phyloP scores from a whole-genome alignment of 2,797 vertebrate genomes.

The Crenichthys baileyi region DNA sequence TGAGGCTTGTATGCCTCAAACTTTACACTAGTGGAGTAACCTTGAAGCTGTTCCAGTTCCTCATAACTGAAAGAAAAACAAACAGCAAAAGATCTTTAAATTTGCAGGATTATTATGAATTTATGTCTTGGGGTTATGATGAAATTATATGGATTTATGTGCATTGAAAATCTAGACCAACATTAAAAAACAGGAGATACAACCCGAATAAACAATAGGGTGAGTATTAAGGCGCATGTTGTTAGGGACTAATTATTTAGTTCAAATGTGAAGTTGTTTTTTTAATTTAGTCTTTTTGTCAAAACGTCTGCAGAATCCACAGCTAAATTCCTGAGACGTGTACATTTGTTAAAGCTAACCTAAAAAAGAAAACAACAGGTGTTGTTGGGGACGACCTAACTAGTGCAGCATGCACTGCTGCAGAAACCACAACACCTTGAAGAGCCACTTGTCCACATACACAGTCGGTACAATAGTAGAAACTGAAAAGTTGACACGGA shows the following conservation, averaged over 20 bases:
- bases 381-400: not conserved
- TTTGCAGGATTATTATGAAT: not conserved
- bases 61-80: slow-evolving; percentile 66
- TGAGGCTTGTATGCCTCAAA: slow-evolving; percentile 72
- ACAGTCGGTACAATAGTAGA: not conserved
- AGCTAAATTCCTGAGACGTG: not conserved
- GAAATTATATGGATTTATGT: not conserved
- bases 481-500: not conserved
- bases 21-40: slow-evolving; percentile 61
- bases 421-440: not conserved
- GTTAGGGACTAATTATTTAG: too few species aligned
- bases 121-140: not conserved
- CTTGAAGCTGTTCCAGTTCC: slow-evolving; percentile 73
- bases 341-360: not conserved
- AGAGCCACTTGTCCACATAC: not conserved
- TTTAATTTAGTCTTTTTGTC: not conserved
- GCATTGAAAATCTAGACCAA: not conserved
- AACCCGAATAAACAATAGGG: not conserved
- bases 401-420: not conserved
- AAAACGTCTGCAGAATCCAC: not conserved
- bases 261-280: not conserved
- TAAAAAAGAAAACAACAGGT: not conserved
- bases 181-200: not conserved
- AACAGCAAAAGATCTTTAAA: not conserved
- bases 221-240: not conserved